A percentile compares a stretch with the other conserved stretches of the same genome.
Conservation (phyloP, 2,888 invertebrate species). For the Morpho deidamia region DNA sequence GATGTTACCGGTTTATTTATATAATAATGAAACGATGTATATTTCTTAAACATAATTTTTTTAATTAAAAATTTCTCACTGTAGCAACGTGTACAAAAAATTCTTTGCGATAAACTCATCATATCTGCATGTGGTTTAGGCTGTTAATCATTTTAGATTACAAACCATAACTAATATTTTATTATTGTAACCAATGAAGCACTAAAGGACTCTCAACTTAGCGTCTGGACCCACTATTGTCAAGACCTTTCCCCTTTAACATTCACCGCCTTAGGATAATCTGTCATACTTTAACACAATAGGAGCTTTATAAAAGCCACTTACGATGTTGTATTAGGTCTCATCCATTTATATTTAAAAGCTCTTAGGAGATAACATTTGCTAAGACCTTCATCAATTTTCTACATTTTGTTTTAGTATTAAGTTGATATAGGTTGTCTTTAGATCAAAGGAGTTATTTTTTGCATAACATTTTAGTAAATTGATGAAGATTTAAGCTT, state of each 20-base stretch:
- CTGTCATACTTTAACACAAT: conserved; percentile 7
- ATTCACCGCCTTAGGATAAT: conserved; percentile 3
- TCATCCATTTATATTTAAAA: conserved; percentile 3
- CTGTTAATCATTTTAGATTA: too few species aligned
- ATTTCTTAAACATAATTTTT: too few species aligned
- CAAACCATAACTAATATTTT: neutral
- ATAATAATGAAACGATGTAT: too few species aligned
- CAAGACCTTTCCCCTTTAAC: conserved; percentile 6
- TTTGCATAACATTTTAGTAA: too few species aligned
- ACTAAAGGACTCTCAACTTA: neutral
- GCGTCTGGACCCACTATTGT: conserved; percentile 1
- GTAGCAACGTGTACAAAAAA: too few species aligned
- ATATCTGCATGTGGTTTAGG: too few species aligned
- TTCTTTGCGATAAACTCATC: too few species aligned
- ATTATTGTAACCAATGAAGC: neutral
- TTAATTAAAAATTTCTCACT: too few species aligned
- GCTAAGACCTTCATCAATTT: neutral
- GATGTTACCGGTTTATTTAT: too few species aligned
- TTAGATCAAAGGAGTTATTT: too few species aligned
- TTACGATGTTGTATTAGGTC: neutral
- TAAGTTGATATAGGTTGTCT: too few species aligned
- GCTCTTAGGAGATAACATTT: neutral
- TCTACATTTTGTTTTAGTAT: neutral
- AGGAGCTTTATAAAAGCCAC: conserved; percentile 3
- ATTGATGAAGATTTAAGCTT: too few species aligned